Conservation (phyloP, 2,888 invertebrate genomes). For the Hartigia nigra region DNA sequence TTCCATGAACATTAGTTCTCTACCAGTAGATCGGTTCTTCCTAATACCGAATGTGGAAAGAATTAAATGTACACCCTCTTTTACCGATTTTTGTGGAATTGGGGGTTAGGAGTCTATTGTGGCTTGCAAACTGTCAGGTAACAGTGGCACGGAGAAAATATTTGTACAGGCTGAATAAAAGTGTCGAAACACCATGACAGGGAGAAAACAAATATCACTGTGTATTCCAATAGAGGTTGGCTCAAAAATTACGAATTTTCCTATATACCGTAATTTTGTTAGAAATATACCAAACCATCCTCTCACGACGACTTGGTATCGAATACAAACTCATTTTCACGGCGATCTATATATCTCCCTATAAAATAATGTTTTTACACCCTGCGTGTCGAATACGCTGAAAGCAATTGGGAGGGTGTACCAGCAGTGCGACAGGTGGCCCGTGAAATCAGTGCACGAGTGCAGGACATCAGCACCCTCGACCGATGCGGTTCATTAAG, state of each 20-base stretch:
- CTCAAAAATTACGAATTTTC: not conserved
- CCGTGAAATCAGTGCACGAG: slow-evolving; percentile 64
- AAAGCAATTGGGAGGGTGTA: slow-evolving; percentile 50
- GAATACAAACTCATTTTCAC: slow-evolving; percentile 33
- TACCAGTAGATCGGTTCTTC: not conserved
- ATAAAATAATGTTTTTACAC: slow-evolving; percentile 55
- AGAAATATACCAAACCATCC: not conserved
- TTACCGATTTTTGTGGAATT: not conserved
- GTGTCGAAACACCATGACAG: slow-evolving; percentile 33
- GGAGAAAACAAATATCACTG: not conserved
- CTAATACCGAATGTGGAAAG: not conserved
- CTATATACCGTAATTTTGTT: not conserved
- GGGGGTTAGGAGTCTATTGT: not conserved
- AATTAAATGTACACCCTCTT: slow-evolving; percentile 8
- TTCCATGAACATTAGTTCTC: not conserved
- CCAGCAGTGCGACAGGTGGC: slow-evolving; percentile 62
- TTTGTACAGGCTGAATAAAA: slow-evolving; percentile 44
- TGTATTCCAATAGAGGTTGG: not conserved
- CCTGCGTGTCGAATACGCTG: slow-evolving; percentile 57
- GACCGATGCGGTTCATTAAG: slow-evolving; percentile 53
- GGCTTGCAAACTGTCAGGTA: slow-evolving; percentile 24
- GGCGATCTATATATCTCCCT: slow-evolving; percentile 20
- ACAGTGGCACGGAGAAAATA: slow-evolving; percentile 47
- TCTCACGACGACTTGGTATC: slow-evolving; percentile 15
- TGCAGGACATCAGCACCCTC: slow-evolving; percentile 45